These are phyloP conservation scores for Baryphthengus martii DNA, from an alignment of 2,113 vertebrate species.

Conservation along the genomic window DNA sequence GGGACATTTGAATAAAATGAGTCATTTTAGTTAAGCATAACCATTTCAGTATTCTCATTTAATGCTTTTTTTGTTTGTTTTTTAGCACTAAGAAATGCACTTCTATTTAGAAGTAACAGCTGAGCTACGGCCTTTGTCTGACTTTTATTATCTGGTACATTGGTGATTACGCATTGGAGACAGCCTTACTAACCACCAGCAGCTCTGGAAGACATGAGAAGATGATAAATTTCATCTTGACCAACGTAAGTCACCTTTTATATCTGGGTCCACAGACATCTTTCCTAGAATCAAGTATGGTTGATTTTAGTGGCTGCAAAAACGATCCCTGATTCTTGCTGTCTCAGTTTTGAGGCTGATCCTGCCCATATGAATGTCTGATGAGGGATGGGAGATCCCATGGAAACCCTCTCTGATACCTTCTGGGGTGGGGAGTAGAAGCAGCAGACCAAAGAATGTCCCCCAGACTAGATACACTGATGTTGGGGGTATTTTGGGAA, in stretches of 20 bases:
- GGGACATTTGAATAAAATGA: not conserved
- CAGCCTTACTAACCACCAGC: not conserved
- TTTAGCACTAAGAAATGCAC: not conserved
- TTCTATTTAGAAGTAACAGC: not conserved
- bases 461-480: too few relatives aligned
- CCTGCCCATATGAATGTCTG: rapidly evolving
- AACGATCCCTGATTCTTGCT: not conserved
- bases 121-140: not conserved
- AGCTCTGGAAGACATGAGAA: not conserved
- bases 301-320: not conserved
- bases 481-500: not conserved
- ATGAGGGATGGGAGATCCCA: not conserved
- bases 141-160: not conserved
- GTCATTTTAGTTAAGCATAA: not conserved
- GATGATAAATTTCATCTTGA: not conserved
- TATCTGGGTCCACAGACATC: not conserved
- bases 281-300: not conserved
- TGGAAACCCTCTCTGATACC: not conserved
- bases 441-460: not conserved
- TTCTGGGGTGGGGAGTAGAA: not conserved
- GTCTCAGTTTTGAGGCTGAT: not conserved
- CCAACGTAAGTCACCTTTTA: not conserved
- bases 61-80: not conserved
- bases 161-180: not conserved
- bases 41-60: not conserved